Evolutionary conservation across 2,113 vertebrate species (phyloP), one percentile per base, ranked within the genome.

Genomic region (Ramphastos sulfuratus): DNA sequence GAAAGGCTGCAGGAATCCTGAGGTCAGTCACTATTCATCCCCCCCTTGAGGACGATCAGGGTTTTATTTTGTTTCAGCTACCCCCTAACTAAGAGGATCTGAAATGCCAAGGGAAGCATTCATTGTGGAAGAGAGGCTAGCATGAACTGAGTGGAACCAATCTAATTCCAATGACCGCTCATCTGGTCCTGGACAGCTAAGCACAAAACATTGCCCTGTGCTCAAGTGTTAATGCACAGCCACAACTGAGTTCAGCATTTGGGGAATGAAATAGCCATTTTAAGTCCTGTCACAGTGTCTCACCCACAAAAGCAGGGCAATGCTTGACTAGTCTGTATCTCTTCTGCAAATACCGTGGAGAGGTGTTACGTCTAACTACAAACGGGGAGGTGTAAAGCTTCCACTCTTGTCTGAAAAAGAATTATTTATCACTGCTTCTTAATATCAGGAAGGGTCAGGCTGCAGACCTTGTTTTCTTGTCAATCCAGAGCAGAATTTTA

Each of bases 1-100:
- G n/a, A 78, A 90, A 88, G 48, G 37, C 76, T 87, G 25, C 44
- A 74, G 76, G 73, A 93, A 94, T 89, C 56, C 60, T 56, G 67
- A 77, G 46, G 74, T 63, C 67, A 89, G 71, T 70, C 71, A 61
- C 83, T 92, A 76, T 46, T 67, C 28, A 66, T 8, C 12, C 12
- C 12, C 9, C 14, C 25, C 67, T 79, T 37, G 84, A 67, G 79
- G 56, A 87, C n/a, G 54, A 77, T 87, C 37, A 50, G 64, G 25
- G 46, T 21, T 83, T 65, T 69, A 59, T 72, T 79, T 81, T 95
- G 64, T 67, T 71, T 94, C 75, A 86, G n/a, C 23, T 69, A 25
- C 11, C 33, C 71, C 13, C 17, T 60, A 66, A 70, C 52, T 66
- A 65, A 76, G 30, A 78, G 21, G 15, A 87, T 85, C 19, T 50